A percentile compares a stretch with the other conserved stretches of the same genome.
Evolutionary conservation across 1,140 invertebrate genomes (phyloP).

Genomic region (Temnothorax nylanderi): DNA sequence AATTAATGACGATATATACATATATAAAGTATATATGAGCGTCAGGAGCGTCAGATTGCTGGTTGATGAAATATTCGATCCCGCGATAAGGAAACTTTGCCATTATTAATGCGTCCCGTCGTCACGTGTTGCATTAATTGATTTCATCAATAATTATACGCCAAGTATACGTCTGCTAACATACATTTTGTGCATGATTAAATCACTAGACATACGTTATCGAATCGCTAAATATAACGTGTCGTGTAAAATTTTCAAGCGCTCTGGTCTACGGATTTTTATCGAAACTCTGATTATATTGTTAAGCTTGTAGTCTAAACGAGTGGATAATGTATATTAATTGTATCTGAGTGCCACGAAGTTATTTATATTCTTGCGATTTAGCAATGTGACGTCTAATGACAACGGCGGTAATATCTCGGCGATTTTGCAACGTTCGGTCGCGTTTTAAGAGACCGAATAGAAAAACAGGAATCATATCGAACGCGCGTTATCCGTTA

Average conservation of each 20-base stretch:
- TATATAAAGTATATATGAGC: neutral
- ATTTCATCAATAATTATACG: conserved; percentile 13
- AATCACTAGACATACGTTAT: neutral
- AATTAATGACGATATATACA: neutral
- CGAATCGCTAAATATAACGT: neutral
- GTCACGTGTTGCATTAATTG: neutral
- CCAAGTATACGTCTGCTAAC: neutral
- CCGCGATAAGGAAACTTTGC: neutral
- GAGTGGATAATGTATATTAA: neutral
- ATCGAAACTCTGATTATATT: too few relatives aligned
- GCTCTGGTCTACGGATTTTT: neutral
- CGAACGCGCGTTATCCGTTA: neutral
- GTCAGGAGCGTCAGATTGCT: neutral
- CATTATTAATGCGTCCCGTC: conserved; percentile 12
- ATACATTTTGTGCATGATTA: neutral
- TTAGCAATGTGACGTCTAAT: neutral
- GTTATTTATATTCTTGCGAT: neutral
- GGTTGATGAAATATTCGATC: conserved; percentile 14
- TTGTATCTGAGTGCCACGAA: neutral
- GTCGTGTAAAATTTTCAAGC: neutral
- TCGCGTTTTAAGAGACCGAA: too few relatives aligned
- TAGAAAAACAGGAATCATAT: neutral
- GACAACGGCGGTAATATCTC: neutral
- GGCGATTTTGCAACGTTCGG: neutral
- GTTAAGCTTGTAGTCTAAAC: neutral